phyloP scores from a whole-genome alignment of 92 coral and sea anemone genomes.

The Anthopleura xanthogrammica region DNA sequence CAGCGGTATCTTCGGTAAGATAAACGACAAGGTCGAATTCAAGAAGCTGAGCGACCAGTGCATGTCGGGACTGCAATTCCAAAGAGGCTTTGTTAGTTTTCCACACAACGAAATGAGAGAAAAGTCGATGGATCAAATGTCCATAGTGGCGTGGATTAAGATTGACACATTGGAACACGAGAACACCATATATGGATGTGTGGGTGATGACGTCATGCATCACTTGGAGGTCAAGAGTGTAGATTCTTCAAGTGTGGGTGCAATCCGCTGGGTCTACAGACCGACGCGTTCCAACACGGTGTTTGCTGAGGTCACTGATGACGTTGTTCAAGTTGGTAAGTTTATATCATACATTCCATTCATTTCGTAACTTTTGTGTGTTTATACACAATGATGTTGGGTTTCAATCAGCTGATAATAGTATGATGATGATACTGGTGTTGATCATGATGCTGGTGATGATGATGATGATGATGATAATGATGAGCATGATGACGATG shows the following conservation, averaged over 20 bases:
- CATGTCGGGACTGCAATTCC: conserved; percentile 16
- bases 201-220: conserved; percentile 47
- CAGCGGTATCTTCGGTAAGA: conserved; percentile 8
- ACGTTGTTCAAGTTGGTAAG: conserved; percentile 56
- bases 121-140: conserved; percentile 32
- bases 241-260: conserved; percentile 20
- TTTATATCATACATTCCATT: background rate
- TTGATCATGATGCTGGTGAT: no score
- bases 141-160: conserved; percentile 47
- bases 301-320: conserved; percentile 40
- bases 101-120: conserved; percentile 15
- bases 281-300: conserved; percentile 15
- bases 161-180: conserved; percentile 26
- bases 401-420: no score
- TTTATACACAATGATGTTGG: background rate
- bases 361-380: background rate
- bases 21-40: conserved; percentile 7
- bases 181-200: conserved; percentile 59
- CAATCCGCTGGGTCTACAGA: conserved; percentile 48
- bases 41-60: conserved; percentile 35
- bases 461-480: no score
- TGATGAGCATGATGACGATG: no score
- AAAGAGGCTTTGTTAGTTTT: conserved; percentile 18
- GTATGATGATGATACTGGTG: no score
- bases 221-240: conserved; percentile 30